phyloP scores from a whole-genome alignment of 2,888 invertebrate species.

The Oscheius sp. region DNA sequence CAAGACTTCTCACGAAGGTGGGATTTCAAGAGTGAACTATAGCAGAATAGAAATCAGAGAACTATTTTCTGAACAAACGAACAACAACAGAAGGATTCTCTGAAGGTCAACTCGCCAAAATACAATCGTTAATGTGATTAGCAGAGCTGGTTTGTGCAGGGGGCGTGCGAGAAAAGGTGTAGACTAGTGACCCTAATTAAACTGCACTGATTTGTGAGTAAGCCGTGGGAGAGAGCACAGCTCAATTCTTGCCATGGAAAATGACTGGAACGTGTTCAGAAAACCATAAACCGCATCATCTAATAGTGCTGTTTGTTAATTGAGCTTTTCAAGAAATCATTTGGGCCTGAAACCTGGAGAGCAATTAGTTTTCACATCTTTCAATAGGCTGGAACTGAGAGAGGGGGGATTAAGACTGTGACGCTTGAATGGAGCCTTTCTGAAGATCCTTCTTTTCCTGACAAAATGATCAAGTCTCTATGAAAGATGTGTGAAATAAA shows the following conservation, averaged over 20 bases:
- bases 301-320: conserved; percentile 5
- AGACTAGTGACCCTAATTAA: no score
- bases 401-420: conserved; percentile 17
- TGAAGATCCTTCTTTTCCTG: not conserved
- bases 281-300: conserved; percentile 7
- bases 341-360: not conserved
- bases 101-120: no score
- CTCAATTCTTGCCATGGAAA: no score
- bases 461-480: no score
- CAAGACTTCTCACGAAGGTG: not conserved
- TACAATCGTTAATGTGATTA: no score
- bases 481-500: no score
- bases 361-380: conserved; percentile 20
- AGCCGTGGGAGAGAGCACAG: not conserved
- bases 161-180: no score
- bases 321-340: conserved; percentile 12
- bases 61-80: no score
- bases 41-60: no score
- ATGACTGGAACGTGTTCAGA: not conserved
- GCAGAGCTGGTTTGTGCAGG: no score
- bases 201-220: not conserved
- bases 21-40: not conserved
- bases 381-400: conserved; percentile 2
- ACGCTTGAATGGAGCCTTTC: conserved; percentile 11
- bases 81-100: no score